A percentile compares a stretch with the other conserved stretches of the same genome.
Evolutionary conservation across 1,140 invertebrate species (phyloP).

Genomic region (Papilio xuthus): DNA sequence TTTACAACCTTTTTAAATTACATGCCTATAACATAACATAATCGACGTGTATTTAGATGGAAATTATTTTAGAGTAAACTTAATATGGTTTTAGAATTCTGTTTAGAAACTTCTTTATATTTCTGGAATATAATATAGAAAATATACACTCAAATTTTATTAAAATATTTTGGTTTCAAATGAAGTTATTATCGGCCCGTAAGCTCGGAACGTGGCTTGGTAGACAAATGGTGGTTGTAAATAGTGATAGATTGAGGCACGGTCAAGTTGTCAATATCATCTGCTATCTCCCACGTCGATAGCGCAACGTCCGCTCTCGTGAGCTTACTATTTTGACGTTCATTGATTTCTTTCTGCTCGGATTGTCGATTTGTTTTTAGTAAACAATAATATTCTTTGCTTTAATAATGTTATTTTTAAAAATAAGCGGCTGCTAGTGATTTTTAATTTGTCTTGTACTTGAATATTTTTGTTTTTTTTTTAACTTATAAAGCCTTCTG

Average conservation of each 20-base stretch:
- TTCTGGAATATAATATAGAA: too few relatives aligned
- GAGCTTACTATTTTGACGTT: slow-evolving; percentile 3
- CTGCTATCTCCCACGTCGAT: slow-evolving; percentile 17
- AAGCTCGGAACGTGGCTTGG: background rate
- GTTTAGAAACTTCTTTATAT: background rate
- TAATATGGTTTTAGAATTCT: background rate
- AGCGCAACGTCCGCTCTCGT: background rate
- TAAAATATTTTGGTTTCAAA: background rate
- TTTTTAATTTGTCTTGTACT: background rate
- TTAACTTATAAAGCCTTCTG: background rate
- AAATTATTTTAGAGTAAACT: too few relatives aligned
- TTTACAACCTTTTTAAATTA: background rate
- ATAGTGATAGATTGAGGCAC: slow-evolving; percentile 19
- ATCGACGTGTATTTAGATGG: too few relatives aligned
- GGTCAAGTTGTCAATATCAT: slow-evolving; percentile 22
- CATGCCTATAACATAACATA: background rate
- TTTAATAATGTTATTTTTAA: background rate
- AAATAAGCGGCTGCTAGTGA: too few relatives aligned
- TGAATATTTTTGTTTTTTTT: background rate
- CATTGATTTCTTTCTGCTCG: slow-evolving; percentile 8
- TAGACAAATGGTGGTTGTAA: slow-evolving; percentile 24
- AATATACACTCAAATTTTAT: background rate
- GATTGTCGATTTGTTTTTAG: slow-evolving; percentile 8
- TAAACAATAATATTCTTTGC: background rate
- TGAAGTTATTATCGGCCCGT: background rate